Conservation (phyloP, 2,113 vertebrate genomes). For the Pollimyrus isidori region DNA sequence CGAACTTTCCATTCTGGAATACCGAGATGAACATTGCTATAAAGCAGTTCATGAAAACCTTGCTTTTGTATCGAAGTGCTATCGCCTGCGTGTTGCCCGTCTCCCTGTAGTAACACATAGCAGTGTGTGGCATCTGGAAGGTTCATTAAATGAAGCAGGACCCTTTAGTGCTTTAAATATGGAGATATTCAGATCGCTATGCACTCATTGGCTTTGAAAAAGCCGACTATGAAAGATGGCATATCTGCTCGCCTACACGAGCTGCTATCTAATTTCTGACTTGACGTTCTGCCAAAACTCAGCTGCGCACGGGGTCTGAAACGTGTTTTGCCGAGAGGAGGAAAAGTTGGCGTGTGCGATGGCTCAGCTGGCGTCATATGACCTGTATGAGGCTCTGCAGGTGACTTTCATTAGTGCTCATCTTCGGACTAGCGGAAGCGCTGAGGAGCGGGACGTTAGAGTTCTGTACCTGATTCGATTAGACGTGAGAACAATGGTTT, state of each 20-base stretch:
- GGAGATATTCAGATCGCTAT: neutral
- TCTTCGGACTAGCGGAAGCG: neutral
- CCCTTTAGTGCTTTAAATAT: neutral
- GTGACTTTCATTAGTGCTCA: neutral
- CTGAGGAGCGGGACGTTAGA: neutral
- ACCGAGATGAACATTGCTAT: constrained; percentile 17
- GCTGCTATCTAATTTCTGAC: neutral
- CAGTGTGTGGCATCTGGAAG: neutral
- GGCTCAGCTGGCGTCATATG: neutral
- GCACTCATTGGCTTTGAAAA: neutral
- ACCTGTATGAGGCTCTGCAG: neutral
- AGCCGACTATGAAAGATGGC: neutral
- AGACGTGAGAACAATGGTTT: neutral
- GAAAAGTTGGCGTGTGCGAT: neutral
- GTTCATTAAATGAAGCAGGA: neutral
- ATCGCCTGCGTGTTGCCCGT: too few relatives aligned
- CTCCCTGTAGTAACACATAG: neutral
- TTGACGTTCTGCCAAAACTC: neutral
- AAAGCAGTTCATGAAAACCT: constrained; percentile 19
- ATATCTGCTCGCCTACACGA: neutral
- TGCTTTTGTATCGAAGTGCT: neutral
- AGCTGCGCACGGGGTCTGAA: neutral
- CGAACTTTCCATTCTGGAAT: constrained; percentile 40
- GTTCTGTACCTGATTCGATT: neutral
- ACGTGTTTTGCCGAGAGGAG: neutral